Percentiles rank a stretch among this genome's conserved stretches.
phyloP scores from a whole-genome alignment of 2,797 vertebrate species.

The Manis crassicaudata region DNA sequence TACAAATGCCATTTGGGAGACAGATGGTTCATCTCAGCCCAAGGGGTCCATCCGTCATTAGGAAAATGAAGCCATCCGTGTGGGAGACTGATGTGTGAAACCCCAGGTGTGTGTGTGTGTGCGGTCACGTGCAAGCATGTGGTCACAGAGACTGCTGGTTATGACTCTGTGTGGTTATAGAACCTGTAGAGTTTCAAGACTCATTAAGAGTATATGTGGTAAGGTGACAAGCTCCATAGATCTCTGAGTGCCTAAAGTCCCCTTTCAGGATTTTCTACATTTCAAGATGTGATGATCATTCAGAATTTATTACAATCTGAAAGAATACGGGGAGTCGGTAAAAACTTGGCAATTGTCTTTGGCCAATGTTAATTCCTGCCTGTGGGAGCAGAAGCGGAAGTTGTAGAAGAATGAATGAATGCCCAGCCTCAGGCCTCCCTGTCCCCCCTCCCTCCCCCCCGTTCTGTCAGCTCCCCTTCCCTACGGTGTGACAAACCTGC shows the following conservation, averaged over 20 bases:
- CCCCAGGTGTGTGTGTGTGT: too few species aligned
- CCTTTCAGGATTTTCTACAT: background rate
- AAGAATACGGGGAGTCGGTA: background rate
- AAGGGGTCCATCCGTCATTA: background rate
- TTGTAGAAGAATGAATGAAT: background rate
- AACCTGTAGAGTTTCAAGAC: background rate
- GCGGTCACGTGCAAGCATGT: fast-evolving
- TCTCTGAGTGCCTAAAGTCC: background rate
- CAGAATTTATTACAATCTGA: background rate
- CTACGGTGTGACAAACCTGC: background rate
- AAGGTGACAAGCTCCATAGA: background rate
- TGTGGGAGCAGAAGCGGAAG: background rate
- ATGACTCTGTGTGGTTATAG: background rate
- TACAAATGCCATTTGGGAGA: slow-evolving; percentile 63
- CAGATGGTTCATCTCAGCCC: slow-evolving; percentile 52
- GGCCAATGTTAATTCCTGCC: background rate
- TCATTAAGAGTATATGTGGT: background rate
- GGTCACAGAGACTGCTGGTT: background rate
- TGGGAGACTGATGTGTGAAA: background rate
- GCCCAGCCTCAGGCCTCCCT: background rate
- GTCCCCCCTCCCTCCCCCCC: background rate
- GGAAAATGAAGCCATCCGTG: background rate
- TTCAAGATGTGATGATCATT: background rate
- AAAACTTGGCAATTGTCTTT: background rate
- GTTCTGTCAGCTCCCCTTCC: background rate